These are phyloP conservation scores for Catocala sponsa DNA, from an alignment of 2,888 invertebrate genomes.

Conservation along the genomic window DNA sequence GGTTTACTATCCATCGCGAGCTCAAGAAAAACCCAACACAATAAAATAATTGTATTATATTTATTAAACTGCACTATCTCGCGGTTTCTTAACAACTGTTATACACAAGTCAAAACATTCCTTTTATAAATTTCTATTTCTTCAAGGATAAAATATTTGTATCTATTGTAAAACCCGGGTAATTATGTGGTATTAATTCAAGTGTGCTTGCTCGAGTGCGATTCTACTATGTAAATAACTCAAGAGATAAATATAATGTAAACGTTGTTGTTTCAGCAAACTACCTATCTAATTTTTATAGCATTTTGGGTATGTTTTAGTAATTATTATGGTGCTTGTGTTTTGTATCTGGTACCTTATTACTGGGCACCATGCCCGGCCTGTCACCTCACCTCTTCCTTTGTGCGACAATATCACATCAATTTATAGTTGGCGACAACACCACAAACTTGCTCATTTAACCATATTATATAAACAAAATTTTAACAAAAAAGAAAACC, in stretches of 20 bases:
- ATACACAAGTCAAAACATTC: constrained; percentile 10
- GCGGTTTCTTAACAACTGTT: constrained; percentile 11
- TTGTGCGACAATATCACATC: no score
- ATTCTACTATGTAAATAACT: constrained; percentile 17
- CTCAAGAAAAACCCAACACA: not conserved
- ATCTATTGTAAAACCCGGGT: constrained; percentile 16
- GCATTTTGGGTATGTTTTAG: not conserved
- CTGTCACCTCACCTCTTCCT: no score
- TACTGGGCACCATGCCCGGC: no score
- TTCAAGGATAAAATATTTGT: constrained; percentile 21
- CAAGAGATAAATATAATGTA: constrained; percentile 13
- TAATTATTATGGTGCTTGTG: not conserved
- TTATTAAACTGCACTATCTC: constrained; percentile 11
- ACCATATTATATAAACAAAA: no score
- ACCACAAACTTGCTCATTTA: no score
- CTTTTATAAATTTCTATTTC: constrained; percentile 19
- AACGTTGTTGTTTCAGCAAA: not conserved
- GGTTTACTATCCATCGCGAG: constrained; percentile 12
- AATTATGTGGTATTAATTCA: constrained; percentile 22
- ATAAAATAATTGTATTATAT: not conserved
- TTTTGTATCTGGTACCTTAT: not conserved
- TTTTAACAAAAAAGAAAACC: no score
- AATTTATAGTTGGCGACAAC: no score
- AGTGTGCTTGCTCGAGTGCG: constrained; percentile 23
- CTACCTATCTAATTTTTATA: no score